Evolutionary conservation across 1,140 invertebrate species (phyloP).

Genomic region (Procambarus clarkii): DNA sequence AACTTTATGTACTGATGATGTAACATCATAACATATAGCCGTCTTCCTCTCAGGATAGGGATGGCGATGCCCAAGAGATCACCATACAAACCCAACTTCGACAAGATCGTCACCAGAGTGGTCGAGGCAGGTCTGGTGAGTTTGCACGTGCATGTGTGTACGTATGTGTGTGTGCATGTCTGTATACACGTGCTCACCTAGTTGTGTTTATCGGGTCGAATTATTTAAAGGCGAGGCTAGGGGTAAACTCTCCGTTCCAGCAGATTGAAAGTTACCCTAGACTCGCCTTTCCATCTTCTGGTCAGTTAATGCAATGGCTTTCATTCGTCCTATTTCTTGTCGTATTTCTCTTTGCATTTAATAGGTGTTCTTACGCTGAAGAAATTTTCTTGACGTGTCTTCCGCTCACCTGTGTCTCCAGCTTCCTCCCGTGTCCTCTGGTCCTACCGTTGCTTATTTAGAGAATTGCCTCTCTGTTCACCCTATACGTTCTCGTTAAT

Average conservation of each 20-base stretch:
- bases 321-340: too few species aligned
- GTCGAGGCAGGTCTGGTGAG: slow-evolving; percentile 63
- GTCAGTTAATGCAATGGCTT: neutral
- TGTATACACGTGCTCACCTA: neutral
- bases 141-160: neutral
- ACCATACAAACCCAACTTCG: slow-evolving; percentile 65
- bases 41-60: slow-evolving; percentile 33
- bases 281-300: neutral
- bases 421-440: too few species aligned
- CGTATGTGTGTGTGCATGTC: neutral
- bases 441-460: too few species aligned
- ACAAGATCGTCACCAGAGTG: slow-evolving; percentile 28
- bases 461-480: too few species aligned
- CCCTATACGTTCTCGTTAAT: too few species aligned
- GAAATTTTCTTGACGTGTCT: too few species aligned
- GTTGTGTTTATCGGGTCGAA: neutral
- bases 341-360: neutral
- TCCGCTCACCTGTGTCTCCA: too few species aligned
- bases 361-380: neutral
- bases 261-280: neutral
- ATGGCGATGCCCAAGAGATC: slow-evolving; percentile 65
- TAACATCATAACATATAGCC: neutral
- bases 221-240: neutral
- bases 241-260: neutral
- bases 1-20: neutral